These are phyloP conservation scores for Tethya wilhelma DNA, from an alignment of 37 sponge, comb jelly and placozoan species.

Conservation along the genomic window DNA sequence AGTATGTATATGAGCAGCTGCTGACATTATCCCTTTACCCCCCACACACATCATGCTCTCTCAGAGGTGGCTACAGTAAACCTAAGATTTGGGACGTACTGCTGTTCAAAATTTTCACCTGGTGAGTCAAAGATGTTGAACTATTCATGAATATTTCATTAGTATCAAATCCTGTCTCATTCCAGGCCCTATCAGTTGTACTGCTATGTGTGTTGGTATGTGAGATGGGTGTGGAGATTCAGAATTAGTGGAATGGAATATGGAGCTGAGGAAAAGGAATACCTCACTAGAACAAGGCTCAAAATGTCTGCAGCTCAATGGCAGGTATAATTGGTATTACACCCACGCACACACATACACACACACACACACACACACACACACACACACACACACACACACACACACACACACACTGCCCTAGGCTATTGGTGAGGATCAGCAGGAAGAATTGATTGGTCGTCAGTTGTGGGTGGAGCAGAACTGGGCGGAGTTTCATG, in stretches of 20 bases:
- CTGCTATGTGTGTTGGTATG: conserved; percentile 45
- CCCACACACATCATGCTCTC: neutral
- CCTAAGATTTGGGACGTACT: conserved; percentile 68
- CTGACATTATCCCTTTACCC: no score
- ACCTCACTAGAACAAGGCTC: conserved; percentile 57
- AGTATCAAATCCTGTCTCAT: neutral
- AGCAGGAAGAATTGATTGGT: conserved; percentile 21
- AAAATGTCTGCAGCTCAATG: conserved; percentile 36
- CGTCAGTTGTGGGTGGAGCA: conserved; percentile 57
- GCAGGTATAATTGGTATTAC: conserved; percentile 55
- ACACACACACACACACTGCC: no score
- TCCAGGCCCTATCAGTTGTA: conserved; percentile 56
- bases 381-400: conserved; percentile 2
- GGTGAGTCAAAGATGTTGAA: conserved; percentile 17
- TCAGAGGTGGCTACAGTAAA: conserved; percentile 66
- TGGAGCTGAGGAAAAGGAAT: conserved; percentile 59
- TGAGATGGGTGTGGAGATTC: conserved; percentile 64
- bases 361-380: neutral
- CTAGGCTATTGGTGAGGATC: conserved; percentile 35
- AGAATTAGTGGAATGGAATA: conserved; percentile 30
- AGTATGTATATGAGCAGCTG: no score
- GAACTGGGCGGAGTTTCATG: conserved; percentile 40
- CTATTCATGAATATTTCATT: neutral
- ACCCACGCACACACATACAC: conserved; percentile 5
- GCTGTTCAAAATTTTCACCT: conserved; percentile 28